Evolutionary conservation across 2,113 vertebrate species (phyloP).

Genomic region (Centropus bengalensis): DNA sequence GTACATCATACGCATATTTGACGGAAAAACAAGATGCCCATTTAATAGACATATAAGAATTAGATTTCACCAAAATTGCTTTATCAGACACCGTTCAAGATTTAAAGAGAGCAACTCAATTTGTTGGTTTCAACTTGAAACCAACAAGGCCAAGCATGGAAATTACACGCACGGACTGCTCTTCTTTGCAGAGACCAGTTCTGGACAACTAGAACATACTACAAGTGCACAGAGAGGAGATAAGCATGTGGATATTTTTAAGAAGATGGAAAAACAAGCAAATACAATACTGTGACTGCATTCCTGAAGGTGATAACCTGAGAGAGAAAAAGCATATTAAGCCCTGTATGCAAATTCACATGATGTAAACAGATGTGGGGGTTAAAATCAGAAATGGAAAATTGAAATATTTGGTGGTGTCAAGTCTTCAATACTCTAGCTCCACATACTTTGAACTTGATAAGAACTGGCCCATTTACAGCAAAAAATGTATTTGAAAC

Average conservation of each 20-base stretch:
- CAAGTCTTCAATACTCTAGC: neutral
- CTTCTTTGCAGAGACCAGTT: neutral
- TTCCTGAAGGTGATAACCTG: neutral
- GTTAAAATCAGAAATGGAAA: neutral
- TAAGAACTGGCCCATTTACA: neutral
- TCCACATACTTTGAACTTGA: neutral
- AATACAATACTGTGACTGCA: neutral
- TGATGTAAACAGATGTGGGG: fast-evolving
- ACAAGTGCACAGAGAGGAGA: neutral
- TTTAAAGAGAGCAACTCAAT: neutral
- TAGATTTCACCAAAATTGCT: neutral
- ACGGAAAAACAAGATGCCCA: neutral
- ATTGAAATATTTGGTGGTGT: neutral
- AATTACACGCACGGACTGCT: neutral
- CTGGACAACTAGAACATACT: neutral
- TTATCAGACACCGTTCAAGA: neutral
- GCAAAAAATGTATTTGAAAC: neutral
- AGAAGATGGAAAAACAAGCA: neutral
- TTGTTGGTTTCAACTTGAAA: neutral
- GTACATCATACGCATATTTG: neutral
- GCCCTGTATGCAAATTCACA: neutral
- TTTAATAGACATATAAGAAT: fast-evolving
- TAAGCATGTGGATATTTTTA: neutral
- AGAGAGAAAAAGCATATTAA: neutral
- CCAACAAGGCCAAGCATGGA: neutral